Evolutionary conservation across 2,797 vertebrate genomes (phyloP).

Genomic region (Iguana delicatissima): DNA sequence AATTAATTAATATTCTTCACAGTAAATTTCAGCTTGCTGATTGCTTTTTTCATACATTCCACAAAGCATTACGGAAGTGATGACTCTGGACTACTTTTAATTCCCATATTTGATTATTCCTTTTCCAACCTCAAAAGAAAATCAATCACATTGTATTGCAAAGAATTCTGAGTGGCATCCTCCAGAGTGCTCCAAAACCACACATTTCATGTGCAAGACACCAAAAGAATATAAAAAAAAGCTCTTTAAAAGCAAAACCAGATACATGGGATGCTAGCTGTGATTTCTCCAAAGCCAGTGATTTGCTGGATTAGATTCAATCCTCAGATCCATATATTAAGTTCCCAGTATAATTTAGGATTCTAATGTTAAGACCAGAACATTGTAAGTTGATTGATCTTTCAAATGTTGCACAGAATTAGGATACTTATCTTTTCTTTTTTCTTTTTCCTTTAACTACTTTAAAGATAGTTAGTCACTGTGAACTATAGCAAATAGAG

Average conservation of each 20-base stretch:
- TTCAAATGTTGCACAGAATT: background rate
- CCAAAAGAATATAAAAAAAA: conserved; percentile 14
- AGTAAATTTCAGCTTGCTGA: conserved; percentile 30
- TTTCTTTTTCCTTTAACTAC: background rate
- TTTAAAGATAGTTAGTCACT: background rate
- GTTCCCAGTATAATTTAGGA: background rate
- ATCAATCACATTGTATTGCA: conserved; percentile 42
- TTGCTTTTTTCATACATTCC: conserved; percentile 13
- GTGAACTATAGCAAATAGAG: background rate
- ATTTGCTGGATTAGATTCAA: conserved; percentile 2
- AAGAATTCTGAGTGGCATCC: conserved; percentile 23
- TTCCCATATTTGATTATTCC: conserved; percentile 33
- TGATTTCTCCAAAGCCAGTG: conserved; percentile 22
- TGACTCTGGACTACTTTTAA: conserved; percentile 15
- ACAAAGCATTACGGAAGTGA: conserved; percentile 11
- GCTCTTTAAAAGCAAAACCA: conserved; percentile 13
- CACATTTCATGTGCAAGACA: conserved; percentile 6
- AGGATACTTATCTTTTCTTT: background rate
- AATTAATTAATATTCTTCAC: conserved; percentile 38
- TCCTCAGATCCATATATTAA: conserved; percentile 8
- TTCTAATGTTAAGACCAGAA: conserved; percentile 1
- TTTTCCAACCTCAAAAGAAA: conserved; percentile 39
- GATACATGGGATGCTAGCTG: background rate
- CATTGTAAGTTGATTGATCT: background rate
- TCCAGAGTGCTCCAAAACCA: background rate